Percentiles rank a stretch among this genome's conserved stretches.
These are phyloP conservation scores for Meriones unguiculatus DNA, from an alignment of 2,113 vertebrate genomes.

Conservation along the genomic window DNA sequence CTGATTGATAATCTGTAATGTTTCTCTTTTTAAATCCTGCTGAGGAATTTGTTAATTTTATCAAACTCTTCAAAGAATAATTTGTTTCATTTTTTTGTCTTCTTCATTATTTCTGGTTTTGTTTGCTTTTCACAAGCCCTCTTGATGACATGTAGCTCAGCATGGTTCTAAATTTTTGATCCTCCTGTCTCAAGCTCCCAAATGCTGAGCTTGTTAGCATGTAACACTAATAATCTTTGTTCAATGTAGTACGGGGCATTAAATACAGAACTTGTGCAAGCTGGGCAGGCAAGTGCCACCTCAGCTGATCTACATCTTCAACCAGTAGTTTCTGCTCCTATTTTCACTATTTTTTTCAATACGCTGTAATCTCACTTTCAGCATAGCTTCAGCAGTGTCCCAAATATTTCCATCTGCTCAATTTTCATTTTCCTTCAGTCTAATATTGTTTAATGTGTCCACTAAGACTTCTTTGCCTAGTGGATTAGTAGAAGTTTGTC, in stretches of 20 bases:
- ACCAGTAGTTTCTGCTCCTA: neutral
- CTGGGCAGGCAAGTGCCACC: neutral
- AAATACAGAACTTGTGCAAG: neutral
- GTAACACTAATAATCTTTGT: neutral
- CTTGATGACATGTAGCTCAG: neutral
- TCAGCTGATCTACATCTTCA: neutral
- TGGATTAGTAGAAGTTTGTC: neutral
- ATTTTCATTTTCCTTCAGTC: slow-evolving; percentile 10
- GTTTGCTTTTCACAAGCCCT: neutral
- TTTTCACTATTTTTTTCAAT: neutral
- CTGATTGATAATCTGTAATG: neutral
- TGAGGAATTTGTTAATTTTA: neutral
- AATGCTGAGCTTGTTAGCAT: neutral
- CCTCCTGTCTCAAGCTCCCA: neutral
- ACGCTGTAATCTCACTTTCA: neutral
- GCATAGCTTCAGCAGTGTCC: neutral
- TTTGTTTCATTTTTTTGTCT: neutral
- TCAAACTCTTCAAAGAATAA: neutral
- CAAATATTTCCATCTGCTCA: neutral
- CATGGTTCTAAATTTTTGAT: neutral
- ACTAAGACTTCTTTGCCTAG: neutral
- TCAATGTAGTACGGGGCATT: neutral
- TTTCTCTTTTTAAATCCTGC: neutral
- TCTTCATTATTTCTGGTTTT: neutral
- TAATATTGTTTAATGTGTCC: neutral